These are phyloP conservation scores for Tribolium madens DNA, from an alignment of 1,140 invertebrate species.

Conservation along the genomic window DNA sequence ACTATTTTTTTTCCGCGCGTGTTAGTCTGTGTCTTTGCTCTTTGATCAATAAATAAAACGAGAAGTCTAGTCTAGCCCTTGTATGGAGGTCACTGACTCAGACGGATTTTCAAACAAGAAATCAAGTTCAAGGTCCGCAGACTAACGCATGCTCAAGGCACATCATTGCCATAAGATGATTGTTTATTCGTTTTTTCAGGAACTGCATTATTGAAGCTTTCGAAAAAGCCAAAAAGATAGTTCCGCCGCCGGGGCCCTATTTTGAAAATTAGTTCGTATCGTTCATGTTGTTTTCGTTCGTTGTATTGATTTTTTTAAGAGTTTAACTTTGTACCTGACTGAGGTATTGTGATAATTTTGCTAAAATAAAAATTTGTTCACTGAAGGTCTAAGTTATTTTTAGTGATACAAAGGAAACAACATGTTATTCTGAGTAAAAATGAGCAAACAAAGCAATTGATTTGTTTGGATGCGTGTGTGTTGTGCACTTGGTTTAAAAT, in stretches of 20 bases:
- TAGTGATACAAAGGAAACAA: conserved; percentile 20
- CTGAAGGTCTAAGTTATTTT: conserved; percentile 30
- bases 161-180: neutral
- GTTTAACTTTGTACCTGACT: conserved; percentile 38
- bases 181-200: conserved; percentile 63
- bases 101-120: conserved; percentile 31
- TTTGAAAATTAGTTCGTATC: neutral
- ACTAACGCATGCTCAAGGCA: conserved; percentile 26
- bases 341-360: conserved; percentile 43
- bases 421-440: conserved; percentile 22
- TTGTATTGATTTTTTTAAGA: conserved; percentile 1
- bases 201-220: conserved; percentile 76
- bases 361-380: conserved; percentile 31
- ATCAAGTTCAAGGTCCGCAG: conserved; percentile 26
- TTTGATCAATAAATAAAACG: neutral
- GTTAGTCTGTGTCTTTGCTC: neutral
- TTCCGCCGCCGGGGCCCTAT: conserved; percentile 53
- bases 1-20: conserved; percentile 1
- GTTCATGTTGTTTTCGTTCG: neutral
- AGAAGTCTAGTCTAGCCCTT: conserved; percentile 25
- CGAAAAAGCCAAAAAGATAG: conserved; percentile 71
- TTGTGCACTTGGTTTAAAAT: conserved; percentile 31
- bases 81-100: conserved; percentile 24
- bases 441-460: conserved; percentile 16
- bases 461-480: conserved; percentile 28